These are phyloP conservation scores for Fukomys damarensis DNA, from an alignment of 2,113 vertebrate genomes.

Conservation along the genomic window DNA sequence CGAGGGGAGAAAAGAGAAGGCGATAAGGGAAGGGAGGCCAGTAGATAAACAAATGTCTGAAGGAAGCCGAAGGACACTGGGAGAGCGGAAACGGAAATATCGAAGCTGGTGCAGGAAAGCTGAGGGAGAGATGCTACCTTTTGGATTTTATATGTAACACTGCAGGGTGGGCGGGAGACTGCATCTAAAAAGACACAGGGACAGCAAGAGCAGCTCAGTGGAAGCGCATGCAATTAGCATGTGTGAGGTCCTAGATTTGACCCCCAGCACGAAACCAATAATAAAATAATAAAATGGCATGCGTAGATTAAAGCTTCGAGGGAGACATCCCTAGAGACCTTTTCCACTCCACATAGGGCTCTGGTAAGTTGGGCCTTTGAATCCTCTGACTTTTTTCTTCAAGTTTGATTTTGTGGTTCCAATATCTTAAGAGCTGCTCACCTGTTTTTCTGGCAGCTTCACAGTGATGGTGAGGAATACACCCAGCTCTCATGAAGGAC, in stretches of 20 bases:
- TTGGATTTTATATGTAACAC: not conserved
- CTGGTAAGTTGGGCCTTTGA: not conserved
- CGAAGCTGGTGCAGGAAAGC: not conserved
- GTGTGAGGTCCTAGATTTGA: not conserved
- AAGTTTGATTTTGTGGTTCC: not conserved
- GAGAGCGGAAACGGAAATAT: not conserved
- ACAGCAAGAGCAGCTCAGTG: not conserved
- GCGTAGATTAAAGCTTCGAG: not conserved
- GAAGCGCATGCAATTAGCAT: not conserved
- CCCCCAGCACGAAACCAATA: not conserved
- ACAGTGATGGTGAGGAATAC: not conserved
- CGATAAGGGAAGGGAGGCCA: not conserved
- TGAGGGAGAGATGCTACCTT: not conserved
- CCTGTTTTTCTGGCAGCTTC: constrained; percentile 10
- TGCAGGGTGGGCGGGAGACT: not conserved
- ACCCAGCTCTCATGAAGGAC: not conserved
- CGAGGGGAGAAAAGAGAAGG: not conserved
- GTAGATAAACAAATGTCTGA: not conserved
- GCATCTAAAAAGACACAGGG: not conserved
- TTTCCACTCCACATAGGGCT: not conserved
- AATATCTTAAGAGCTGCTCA: not conserved
- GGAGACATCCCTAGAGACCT: not conserved
- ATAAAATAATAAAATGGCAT: not conserved
- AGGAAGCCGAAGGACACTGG: not conserved
- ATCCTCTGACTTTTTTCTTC: not conserved